Evolutionary conservation across 2,797 vertebrate species (phyloP).

Genomic region (Manis javanica): DNA sequence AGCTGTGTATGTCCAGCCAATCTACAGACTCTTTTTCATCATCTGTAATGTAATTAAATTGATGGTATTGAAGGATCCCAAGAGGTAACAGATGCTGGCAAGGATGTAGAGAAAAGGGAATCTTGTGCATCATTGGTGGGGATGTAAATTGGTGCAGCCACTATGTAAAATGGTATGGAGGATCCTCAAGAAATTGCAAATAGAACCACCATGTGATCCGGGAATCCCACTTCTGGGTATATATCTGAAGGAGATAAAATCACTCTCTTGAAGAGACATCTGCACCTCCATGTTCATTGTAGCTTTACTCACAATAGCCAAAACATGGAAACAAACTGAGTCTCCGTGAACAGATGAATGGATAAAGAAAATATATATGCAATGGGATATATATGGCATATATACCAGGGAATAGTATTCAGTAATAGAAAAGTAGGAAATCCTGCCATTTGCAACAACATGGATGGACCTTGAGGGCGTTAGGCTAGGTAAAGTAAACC

Average conservation of each 20-base stretch:
- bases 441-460: neutral
- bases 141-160: neutral
- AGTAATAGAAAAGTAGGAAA: neutral
- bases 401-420: neutral
- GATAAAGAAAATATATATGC: neutral
- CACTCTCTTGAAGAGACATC: neutral
- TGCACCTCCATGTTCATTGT: neutral
- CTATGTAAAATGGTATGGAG: neutral
- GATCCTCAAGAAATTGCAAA: neutral
- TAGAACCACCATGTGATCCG: neutral
- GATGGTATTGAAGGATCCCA: neutral
- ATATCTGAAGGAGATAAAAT: neutral
- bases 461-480: neutral
- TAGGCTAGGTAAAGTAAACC: neutral
- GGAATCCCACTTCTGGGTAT: neutral
- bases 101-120: neutral
- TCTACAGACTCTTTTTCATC: neutral
- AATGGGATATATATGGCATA: too few species aligned
- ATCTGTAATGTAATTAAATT: neutral
- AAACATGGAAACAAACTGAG: neutral
- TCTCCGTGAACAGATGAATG: neutral
- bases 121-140: neutral
- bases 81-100: neutral
- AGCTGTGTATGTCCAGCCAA: neutral
- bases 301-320: neutral